phyloP scores from a whole-genome alignment of 2,113 vertebrate species.

The Desmodus rotundus region DNA sequence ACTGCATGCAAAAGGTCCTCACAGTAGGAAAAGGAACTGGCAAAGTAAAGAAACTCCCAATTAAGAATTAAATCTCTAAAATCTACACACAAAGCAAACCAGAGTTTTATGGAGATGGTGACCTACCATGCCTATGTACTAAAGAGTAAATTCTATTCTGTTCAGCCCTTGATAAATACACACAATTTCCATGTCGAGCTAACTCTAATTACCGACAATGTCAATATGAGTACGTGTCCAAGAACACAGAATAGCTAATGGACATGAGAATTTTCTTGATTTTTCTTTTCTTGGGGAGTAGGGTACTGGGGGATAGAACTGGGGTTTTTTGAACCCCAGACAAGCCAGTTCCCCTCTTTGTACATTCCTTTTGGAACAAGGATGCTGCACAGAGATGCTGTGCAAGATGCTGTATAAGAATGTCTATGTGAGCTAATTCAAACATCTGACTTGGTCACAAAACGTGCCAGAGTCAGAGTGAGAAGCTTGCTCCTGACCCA shows the following conservation, averaged over 20 bases:
- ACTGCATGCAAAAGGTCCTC: neutral
- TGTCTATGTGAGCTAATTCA: neutral
- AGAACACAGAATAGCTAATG: constrained; percentile 36
- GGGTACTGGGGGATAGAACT: neutral
- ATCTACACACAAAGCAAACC: constrained; percentile 24
- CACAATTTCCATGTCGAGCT: constrained; percentile 57
- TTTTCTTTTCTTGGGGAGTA: neutral
- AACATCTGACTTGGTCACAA: neutral
- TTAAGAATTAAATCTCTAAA: constrained; percentile 63
- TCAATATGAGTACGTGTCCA: constrained; percentile 41
- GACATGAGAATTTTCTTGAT: constrained; percentile 11
- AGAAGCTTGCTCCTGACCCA: neutral
- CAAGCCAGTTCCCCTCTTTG: neutral
- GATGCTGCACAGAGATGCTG: neutral
- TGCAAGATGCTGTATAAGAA: neutral
- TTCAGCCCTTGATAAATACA: constrained; percentile 53
- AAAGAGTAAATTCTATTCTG: constrained; percentile 59
- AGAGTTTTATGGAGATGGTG: constrained; percentile 46
- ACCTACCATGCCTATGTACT: constrained; percentile 53
- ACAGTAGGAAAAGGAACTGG: neutral
- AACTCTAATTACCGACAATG: constrained; percentile 44
- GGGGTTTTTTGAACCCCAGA: neutral
- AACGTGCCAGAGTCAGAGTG: rapidly evolving
- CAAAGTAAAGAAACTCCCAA: constrained; percentile 61
- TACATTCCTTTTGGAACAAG: neutral